Conservation (phyloP, 2,888 invertebrate genomes). For the Hypolimnas misippus region DNA sequence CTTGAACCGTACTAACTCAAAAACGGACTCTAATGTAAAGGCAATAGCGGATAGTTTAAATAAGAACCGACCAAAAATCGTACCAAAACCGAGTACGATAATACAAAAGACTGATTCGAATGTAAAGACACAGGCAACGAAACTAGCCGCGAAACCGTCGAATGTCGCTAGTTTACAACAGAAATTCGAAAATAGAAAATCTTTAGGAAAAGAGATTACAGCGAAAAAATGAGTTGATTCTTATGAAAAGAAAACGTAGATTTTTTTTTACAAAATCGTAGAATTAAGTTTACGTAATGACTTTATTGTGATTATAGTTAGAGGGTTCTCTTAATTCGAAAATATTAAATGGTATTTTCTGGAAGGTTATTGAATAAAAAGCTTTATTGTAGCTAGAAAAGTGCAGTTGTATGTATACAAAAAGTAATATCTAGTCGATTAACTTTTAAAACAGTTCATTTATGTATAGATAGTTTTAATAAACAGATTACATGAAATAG, state of each 20-base stretch:
- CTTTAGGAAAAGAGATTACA: conserved; percentile 69
- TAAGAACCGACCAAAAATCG: conserved; percentile 78
- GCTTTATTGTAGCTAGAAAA: conserved; percentile 21
- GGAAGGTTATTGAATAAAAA: conserved; percentile 16
- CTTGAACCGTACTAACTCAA: conserved; percentile 63
- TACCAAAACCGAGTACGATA: conserved; percentile 69
- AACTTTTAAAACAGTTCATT: conserved; percentile 5
- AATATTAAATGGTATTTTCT: conserved; percentile 20
- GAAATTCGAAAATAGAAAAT: conserved; percentile 88
- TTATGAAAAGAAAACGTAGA: conserved; percentile 12
- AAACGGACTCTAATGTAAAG: conserved; percentile 73
- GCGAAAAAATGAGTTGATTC: conserved; percentile 32
- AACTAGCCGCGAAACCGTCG: conserved; percentile 84
- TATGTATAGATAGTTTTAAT: conserved; percentile 1
- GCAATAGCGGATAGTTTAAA: conserved; percentile 76
- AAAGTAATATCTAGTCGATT: conserved; percentile 34
- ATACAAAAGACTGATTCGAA: conserved; percentile 63
- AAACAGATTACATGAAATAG: background rate
- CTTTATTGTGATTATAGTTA: conserved; percentile 15
- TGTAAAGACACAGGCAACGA: conserved; percentile 69
- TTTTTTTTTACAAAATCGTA: conserved; percentile 13
- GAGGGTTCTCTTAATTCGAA: conserved; percentile 2
- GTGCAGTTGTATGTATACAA: conserved; percentile 27
- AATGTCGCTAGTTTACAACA: conserved; percentile 91
- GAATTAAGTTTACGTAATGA: conserved; percentile 3